Conservation (phyloP, 2,113 vertebrate species). For the Numida meleagris region DNA sequence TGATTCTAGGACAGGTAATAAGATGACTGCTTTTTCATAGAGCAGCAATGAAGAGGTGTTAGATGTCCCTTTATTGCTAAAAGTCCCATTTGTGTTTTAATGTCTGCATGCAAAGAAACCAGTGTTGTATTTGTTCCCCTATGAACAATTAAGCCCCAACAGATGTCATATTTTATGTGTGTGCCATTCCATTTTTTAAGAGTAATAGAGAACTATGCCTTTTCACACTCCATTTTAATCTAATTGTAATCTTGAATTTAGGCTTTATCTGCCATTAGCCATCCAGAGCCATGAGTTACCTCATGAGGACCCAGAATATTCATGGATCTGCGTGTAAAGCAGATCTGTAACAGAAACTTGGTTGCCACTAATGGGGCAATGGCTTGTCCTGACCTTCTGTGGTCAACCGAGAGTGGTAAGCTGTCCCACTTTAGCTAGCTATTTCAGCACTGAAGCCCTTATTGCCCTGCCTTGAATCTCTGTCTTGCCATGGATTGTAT, state of each 20-base stretch:
- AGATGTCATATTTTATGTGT: background rate
- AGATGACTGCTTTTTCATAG: background rate
- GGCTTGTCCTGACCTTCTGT: background rate
- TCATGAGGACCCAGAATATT: background rate
- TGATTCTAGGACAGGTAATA: too few relatives aligned
- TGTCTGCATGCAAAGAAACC: background rate
- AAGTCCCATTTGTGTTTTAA: background rate
- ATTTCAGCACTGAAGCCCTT: background rate
- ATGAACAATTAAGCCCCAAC: background rate
- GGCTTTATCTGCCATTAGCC: background rate
- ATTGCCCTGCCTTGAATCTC: background rate
- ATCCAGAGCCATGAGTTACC: accelerated
- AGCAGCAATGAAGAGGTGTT: background rate
- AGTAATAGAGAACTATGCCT: background rate
- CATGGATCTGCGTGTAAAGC: too few relatives aligned
- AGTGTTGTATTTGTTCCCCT: background rate
- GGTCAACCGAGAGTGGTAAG: background rate
- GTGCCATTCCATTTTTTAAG: background rate
- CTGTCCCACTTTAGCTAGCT: background rate
- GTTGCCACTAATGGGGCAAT: background rate
- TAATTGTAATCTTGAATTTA: background rate
- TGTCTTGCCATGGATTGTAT: background rate
- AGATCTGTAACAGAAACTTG: background rate
- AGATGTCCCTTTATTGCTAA: background rate
- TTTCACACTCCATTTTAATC: background rate